Conservation (phyloP, 2,113 vertebrate genomes). For the Microcebus ravelobensis region DNA sequence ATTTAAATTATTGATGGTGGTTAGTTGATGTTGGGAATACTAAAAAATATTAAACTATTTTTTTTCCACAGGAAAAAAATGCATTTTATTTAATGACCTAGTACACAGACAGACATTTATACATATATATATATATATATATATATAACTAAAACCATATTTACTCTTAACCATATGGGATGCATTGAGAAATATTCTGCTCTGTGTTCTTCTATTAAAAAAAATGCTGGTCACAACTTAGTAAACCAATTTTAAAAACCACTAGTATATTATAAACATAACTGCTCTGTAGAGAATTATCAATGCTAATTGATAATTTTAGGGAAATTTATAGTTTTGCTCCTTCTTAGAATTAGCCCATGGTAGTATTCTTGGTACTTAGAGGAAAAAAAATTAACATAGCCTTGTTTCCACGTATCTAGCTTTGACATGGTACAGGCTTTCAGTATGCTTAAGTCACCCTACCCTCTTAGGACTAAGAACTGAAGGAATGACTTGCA, state of each 20-base stretch:
- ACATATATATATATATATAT: not conserved
- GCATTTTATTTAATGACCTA: conserved; percentile 42
- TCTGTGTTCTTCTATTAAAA: not conserved
- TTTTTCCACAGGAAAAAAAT: not conserved
- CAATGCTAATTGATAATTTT: conserved; percentile 20
- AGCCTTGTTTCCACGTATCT: not conserved
- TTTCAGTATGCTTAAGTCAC: not conserved
- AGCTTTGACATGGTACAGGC: not conserved
- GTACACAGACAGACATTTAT: not conserved
- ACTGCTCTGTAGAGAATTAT: not conserved
- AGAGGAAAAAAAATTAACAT: not conserved
- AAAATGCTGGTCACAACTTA: not conserved
- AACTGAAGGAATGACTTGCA: not conserved
- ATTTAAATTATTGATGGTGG: not conserved
- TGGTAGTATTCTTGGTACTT: not conserved
- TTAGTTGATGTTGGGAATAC: not conserved
- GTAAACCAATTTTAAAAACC: not conserved
- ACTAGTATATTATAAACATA: not conserved
- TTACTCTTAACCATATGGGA: not conserved
- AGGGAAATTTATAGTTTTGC: not conserved
- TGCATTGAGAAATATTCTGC: not conserved
- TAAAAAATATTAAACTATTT: not conserved
- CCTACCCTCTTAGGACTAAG: not conserved
- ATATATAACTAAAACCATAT: not conserved
- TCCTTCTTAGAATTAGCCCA: not conserved